Conservation (phyloP, 2,888 invertebrate species). For the Napeogenes sylphis region DNA sequence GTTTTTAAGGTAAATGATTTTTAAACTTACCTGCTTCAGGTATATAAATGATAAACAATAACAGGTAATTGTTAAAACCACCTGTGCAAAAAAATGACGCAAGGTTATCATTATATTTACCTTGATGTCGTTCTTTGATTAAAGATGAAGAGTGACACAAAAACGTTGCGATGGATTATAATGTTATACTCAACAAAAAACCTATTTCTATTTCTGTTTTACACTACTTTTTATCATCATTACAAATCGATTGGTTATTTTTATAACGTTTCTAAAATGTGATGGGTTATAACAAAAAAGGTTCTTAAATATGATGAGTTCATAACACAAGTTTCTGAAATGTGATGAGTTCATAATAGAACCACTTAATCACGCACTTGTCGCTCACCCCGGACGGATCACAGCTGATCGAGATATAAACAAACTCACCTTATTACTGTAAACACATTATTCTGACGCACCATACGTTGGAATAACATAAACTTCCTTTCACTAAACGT, state of each 20-base stretch:
- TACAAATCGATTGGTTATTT: too few relatives aligned
- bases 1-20: too few relatives aligned
- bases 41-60: slow-evolving; percentile 10
- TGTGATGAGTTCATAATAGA: slow-evolving; percentile 14
- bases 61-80: slow-evolving; percentile 16
- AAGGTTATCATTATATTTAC: slow-evolving; percentile 12
- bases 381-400: slow-evolving; percentile 30
- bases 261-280: too few relatives aligned
- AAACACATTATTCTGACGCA: slow-evolving; percentile 52
- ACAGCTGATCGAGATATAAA: slow-evolving; percentile 63
- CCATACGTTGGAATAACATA: slow-evolving; percentile 42
- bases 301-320: slow-evolving; percentile 5
- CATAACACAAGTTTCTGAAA: not conserved
- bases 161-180: slow-evolving; percentile 20
- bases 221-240: too few relatives aligned
- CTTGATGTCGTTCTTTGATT: slow-evolving; percentile 6
- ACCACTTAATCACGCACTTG: slow-evolving; percentile 20
- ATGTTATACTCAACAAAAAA: slow-evolving; percentile 15
- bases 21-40: too few relatives aligned
- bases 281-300: too few relatives aligned
- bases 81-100: slow-evolving; percentile 24
- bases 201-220: slow-evolving; percentile 16
- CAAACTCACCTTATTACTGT: slow-evolving; percentile 59
- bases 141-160: slow-evolving; percentile 19
- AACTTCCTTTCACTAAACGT: slow-evolving; percentile 46